Base-by-base conservation (phyloP, 2,113 vertebrate genomes). In the Acanthisitta chloris region DNA sequence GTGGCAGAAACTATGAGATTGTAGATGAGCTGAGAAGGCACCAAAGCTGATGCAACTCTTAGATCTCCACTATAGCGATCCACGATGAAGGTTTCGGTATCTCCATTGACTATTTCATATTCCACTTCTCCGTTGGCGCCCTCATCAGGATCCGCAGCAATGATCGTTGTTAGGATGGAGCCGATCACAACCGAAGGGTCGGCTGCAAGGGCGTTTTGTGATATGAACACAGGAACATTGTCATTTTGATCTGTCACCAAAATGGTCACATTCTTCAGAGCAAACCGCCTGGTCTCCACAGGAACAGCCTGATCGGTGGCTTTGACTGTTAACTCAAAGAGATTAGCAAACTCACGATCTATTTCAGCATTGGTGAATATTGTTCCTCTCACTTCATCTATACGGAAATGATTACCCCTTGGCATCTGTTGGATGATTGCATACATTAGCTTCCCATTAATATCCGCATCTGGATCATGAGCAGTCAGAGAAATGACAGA, bases 231-330 rank as follows among this genome's bases (percentile, higher is more conserved):
- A 0, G 99, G 99, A 2, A 99, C 97, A 1, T 99, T 99, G 94
- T 99, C 99, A 8, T 99, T 99, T 81, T 98, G 98, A 84, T 99
- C 99, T 0, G 99, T 99, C 29, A 99, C 98, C 98, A 99, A 98
- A 83, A 99, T 97, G 17, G 99, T 99, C 77, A 99, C 98, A 0
- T 99, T 99, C 96, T 99, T 99, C 86, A 99, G 95, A 66, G 99
- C 99, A 66, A 97, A 99, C 12, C 98, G 98, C 8, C 99, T 98
- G 62, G 98, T 99, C 94, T 99, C 99, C n/a, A 98, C 88, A 0
- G 99, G 99, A 61, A 99, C 98, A 0, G 99, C 99, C 88, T 99
- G 99, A 81, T 99, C 99, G 0, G 97, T 99, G 94, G 99, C 99
- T 98, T 99, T 99, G 29, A 99, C 96, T 0, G 99, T 99, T 52